Evolutionary conservation across 2,888 invertebrate genomes (phyloP).

Genomic region (Mimas tiliae): DNA sequence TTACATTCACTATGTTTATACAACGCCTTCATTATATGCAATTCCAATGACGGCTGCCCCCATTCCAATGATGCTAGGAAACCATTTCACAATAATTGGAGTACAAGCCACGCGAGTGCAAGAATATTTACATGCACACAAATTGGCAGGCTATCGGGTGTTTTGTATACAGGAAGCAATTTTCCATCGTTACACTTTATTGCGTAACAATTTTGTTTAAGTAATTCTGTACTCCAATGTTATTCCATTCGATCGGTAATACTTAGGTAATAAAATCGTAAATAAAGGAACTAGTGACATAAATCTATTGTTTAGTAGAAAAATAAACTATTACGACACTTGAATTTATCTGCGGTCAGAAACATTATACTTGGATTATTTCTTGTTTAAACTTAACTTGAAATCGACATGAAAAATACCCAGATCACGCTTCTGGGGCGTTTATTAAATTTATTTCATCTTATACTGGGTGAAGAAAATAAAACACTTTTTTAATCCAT

Average conservation of each 20-base stretch:
- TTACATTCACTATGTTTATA: not conserved
- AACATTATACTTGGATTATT: not conserved
- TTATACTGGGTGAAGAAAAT: too few relatives aligned
- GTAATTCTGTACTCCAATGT: constrained; percentile 44
- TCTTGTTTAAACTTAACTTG: not conserved
- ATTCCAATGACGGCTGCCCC: constrained; percentile 1
- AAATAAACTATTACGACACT: not conserved
- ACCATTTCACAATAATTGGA: constrained; percentile 50
- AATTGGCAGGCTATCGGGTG: constrained; percentile 41
- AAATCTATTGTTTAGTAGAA: not conserved
- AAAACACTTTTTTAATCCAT: too few relatives aligned
- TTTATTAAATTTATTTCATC: too few relatives aligned
- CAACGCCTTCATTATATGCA: not conserved
- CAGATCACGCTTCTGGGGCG: too few relatives aligned
- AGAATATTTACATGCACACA: constrained; percentile 42
- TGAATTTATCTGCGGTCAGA: not conserved
- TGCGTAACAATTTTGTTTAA: constrained; percentile 43
- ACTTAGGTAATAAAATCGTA: not conserved
- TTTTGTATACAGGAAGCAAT: constrained; percentile 48
- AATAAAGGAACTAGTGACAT: not conserved
- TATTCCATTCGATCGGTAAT: constrained; percentile 41
- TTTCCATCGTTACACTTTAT: constrained; percentile 44
- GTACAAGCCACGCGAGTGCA: constrained; percentile 44
- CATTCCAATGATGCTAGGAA: constrained; percentile 12
- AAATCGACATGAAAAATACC: too few relatives aligned